Evolutionary conservation across 2,797 vertebrate genomes (phyloP), one percentile per base, ranked within the genome.

Genomic region (Tadarida brasiliensis): DNA sequence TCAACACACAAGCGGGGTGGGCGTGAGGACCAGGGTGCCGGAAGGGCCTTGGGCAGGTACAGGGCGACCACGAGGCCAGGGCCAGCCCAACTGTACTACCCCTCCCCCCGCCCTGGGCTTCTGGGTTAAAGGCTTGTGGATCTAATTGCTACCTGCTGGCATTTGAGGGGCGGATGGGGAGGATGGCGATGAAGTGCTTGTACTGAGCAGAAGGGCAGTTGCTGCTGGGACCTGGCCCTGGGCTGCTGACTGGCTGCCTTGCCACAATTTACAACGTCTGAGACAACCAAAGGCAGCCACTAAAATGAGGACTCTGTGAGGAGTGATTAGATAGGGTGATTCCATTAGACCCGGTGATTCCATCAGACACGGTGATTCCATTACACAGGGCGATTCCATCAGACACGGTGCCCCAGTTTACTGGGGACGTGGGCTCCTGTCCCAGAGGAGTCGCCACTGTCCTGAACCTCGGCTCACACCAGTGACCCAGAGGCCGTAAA

Each of bases 21-120:
- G 76, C 20, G 70, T 0, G 9, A 24, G 33, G 28, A 11, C 12
- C 11, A 0, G 0, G 0, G 80, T 0, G 80, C 39, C 1, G 3
- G 49, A 16, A 33, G 63, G 14, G 73, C 17, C 1, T 22, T 26
- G 24, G 3, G 44, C 11, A 22, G 59, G 81, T 1, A 22, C 0
- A 0, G 9, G 24, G 19, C 68, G 15, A 19, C 8, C 4, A 26
- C 0, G 65, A 11, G 81, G 85, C 5, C 11, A 88, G 89, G 73
- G 59, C 39, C 96, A 61, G 73, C 39, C 39, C 39, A 44, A 4
- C 24, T 1, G 59, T 11, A 26, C 12, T 61, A 44, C 39, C n/a
- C n/a, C n/a, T n/a, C n/a, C n/a, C n/a, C n/a, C 39, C 39, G 39
- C 39, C 39, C 39, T 44, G 39, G 39, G 51, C 47, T 8, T 76